Evolutionary conservation across 2,113 vertebrate species (phyloP).

Genomic region (Misgurnus anguillicaudatus): DNA sequence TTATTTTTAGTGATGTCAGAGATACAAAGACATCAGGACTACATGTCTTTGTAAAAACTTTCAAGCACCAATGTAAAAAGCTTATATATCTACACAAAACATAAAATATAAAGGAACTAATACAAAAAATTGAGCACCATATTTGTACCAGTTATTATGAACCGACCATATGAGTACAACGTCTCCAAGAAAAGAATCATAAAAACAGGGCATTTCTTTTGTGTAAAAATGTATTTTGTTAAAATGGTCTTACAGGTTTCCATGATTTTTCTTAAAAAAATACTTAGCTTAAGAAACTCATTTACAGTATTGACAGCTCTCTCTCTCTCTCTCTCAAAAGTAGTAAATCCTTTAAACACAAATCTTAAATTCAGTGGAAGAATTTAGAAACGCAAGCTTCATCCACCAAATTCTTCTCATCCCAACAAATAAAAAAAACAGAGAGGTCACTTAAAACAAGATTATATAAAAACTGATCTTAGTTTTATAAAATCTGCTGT

Average conservation of each 20-base stretch:
- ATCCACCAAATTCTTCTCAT: not conserved
- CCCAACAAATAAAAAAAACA: not conserved
- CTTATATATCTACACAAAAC: not conserved
- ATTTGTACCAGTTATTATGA: conserved; percentile 2
- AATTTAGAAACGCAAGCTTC: not conserved
- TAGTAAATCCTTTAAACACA: not conserved
- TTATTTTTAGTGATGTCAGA: not conserved
- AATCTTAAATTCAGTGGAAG: not conserved
- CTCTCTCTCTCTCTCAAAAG: not conserved
- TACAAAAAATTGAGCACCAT: not conserved
- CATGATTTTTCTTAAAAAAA: conserved; percentile 1
- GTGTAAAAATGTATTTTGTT: not conserved
- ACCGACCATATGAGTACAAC: not conserved
- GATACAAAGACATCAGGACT: not conserved
- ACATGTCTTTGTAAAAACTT: not conserved
- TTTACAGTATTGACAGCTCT: not conserved
- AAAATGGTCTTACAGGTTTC: not conserved
- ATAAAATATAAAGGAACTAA: not conserved
- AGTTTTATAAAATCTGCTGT: not conserved
- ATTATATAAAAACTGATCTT: not conserved
- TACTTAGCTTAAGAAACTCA: not conserved
- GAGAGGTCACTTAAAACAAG: not conserved
- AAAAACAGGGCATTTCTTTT: conserved; percentile 2
- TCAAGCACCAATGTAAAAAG: conserved; percentile 11
- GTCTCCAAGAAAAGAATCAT: not conserved